Evolutionary conservation across 1,140 invertebrate genomes (phyloP).

Genomic region (Tetraneura akinire): DNA sequence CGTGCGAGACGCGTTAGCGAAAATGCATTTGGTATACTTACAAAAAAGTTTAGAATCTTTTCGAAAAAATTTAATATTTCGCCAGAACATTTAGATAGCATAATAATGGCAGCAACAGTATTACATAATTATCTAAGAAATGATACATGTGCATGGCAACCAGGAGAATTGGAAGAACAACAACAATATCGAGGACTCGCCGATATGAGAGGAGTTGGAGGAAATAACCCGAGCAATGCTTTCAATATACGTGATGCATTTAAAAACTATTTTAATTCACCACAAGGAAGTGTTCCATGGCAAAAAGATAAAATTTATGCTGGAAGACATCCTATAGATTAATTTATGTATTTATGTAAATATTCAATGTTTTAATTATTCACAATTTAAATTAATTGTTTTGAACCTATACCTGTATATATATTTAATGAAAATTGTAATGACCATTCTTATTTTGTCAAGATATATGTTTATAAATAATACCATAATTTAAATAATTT

Average conservation of each 20-base stretch:
- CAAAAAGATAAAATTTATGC: neutral
- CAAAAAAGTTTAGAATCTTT: neutral
- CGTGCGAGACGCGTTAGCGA: no score
- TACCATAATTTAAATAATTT: no score
- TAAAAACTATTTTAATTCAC: neutral
- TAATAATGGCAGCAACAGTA: neutral
- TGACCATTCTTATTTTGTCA: no score
- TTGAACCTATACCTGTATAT: no score
- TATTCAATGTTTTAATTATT: no score
- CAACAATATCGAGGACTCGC: neutral
- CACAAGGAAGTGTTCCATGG: neutral
- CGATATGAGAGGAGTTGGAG: neutral
- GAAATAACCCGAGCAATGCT: neutral
- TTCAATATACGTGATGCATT: neutral
- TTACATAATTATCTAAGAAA: neutral
- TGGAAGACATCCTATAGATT: neutral
- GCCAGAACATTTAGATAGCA: neutral
- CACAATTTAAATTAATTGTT: no score
- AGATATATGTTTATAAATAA: no score
- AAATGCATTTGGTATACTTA: no score
- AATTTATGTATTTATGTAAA: neutral
- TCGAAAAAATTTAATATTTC: neutral
- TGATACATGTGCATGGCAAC: neutral
- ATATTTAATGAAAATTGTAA: no score
- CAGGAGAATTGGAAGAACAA: neutral